Percentiles rank a stretch among this genome's conserved stretches.
These are phyloP conservation scores for Berghia stephanieae DNA, from an alignment of 1,140 invertebrate species.

Conservation along the genomic window DNA sequence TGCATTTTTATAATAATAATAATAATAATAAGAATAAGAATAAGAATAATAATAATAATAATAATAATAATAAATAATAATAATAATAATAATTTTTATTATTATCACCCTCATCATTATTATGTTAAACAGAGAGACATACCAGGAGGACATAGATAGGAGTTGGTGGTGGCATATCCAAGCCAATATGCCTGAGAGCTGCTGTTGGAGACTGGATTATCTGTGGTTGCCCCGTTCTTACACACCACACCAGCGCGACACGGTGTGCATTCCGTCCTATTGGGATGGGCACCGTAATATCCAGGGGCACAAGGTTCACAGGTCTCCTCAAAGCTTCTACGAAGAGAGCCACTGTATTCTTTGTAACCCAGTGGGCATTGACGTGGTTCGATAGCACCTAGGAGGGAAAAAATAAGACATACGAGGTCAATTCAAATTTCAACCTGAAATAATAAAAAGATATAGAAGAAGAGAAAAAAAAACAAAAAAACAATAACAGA, in stretches of 20 bases:
- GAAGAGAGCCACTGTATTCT: slow-evolving; percentile 52
- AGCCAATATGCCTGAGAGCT: slow-evolving; percentile 43
- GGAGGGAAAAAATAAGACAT: slow-evolving; percentile 12
- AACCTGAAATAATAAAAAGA: too few species aligned
- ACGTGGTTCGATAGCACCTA: slow-evolving; percentile 60
- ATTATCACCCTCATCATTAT: too few species aligned
- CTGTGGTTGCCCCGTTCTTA: slow-evolving; percentile 50
- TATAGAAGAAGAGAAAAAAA: too few species aligned
- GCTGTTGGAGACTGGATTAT: slow-evolving; percentile 53
- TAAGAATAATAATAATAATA: too few species aligned
- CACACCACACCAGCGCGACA: slow-evolving; percentile 63
- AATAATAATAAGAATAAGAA: too few species aligned
- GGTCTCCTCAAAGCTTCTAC: slow-evolving; percentile 54
- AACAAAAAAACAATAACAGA: too few species aligned
- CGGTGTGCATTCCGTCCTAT: slow-evolving; percentile 48
- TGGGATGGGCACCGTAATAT: slow-evolving; percentile 51
- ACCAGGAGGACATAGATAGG: slow-evolving; percentile 61
- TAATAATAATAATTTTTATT: too few species aligned
- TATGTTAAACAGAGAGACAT: too few species aligned
- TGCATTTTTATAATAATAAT: too few species aligned
- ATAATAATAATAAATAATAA: too few species aligned
- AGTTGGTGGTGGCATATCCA: slow-evolving; percentile 54
- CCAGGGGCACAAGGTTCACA: slow-evolving; percentile 60
- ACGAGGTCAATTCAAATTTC: too few species aligned
- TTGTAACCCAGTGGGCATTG: slow-evolving; percentile 62